A percentile compares a stretch with the other conserved stretches of the same genome.
Evolutionary conservation across 2,113 vertebrate species (phyloP).

Genomic region (Phasianus colchicus): DNA sequence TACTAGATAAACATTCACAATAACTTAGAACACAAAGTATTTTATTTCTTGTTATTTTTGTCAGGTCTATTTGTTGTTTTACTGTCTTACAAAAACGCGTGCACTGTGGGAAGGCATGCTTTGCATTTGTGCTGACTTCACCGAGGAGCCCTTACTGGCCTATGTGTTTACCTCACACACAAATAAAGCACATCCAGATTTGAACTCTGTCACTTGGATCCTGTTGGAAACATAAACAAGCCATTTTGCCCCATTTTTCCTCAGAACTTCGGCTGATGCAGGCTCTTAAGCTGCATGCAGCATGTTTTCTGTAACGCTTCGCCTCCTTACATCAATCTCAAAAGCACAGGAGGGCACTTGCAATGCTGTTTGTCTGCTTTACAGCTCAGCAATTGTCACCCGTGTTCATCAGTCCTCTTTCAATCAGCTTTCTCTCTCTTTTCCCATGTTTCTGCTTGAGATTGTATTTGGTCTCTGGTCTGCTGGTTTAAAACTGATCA

Average conservation of each 20-base stretch:
- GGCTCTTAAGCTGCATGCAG: neutral
- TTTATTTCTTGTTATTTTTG: conserved; percentile 62
- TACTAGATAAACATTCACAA: conserved; percentile 52
- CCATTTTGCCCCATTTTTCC: neutral
- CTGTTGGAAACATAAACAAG: neutral
- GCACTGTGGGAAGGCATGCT: conserved; percentile 58
- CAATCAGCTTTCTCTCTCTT: neutral
- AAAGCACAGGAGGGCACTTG: neutral
- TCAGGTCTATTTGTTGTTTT: conserved; percentile 54
- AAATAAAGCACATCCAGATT: conserved; percentile 63
- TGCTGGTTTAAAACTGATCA: neutral
- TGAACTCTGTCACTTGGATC: conserved; percentile 64
- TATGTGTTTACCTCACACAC: conserved; percentile 25
- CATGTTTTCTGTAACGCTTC: neutral
- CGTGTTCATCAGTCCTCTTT: neutral
- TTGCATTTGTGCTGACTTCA: conserved; percentile 61
- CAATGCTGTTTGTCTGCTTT: neutral
- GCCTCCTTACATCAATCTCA: neutral
- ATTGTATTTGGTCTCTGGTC: neutral
- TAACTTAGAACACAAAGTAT: conserved; percentile 48
- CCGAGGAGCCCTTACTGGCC: conserved; percentile 59
- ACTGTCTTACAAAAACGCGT: conserved; percentile 7
- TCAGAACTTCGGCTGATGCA: conserved; percentile 5
- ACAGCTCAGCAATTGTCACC: neutral
- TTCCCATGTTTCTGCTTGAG: neutral